Percentiles rank a stretch among this genome's conserved stretches.
Evolutionary conservation across 2,888 invertebrate species (phyloP).

Genomic region (Uropetala carovei): DNA sequence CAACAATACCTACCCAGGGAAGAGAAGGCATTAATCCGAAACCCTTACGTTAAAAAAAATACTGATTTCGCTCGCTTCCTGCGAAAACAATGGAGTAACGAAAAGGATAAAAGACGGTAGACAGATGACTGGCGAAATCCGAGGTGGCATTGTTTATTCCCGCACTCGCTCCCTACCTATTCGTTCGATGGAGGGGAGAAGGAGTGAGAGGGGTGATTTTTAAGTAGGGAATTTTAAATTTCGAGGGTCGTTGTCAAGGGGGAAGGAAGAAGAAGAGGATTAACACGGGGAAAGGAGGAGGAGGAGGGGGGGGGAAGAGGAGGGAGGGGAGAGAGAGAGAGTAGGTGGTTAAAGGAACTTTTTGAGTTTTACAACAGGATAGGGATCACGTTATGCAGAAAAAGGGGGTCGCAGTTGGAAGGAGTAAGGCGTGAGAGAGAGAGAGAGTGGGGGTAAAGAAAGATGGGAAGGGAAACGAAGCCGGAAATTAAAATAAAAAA

Average conservation of each 20-base stretch:
- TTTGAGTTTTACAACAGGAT: no score
- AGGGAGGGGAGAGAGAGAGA: no score
- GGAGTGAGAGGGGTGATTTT: not conserved
- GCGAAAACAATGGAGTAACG: not conserved
- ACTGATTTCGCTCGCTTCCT: not conserved
- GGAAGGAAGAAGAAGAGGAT: no score
- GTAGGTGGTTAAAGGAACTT: no score
- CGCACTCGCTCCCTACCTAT: not conserved
- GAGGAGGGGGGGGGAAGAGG: no score
- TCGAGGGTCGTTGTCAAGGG: no score
- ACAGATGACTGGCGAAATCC: not conserved
- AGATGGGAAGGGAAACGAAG: not conserved
- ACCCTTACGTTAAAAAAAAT: not conserved
- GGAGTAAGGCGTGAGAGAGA: no score
- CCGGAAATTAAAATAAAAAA: slow-evolving; percentile 34
- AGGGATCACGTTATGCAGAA: no score
- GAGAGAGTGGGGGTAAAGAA: not conserved
- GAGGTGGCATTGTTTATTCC: not conserved
- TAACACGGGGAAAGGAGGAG: no score
- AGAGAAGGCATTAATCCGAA: not conserved
- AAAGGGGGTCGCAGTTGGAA: no score
- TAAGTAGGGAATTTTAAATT: no score
- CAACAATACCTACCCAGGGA: no score
- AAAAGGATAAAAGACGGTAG: not conserved
- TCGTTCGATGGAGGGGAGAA: not conserved